Evolutionary conservation across 2,113 vertebrate species (phyloP), one percentile per base, ranked within the genome.

Genomic region (Alectura lathami): DNA sequence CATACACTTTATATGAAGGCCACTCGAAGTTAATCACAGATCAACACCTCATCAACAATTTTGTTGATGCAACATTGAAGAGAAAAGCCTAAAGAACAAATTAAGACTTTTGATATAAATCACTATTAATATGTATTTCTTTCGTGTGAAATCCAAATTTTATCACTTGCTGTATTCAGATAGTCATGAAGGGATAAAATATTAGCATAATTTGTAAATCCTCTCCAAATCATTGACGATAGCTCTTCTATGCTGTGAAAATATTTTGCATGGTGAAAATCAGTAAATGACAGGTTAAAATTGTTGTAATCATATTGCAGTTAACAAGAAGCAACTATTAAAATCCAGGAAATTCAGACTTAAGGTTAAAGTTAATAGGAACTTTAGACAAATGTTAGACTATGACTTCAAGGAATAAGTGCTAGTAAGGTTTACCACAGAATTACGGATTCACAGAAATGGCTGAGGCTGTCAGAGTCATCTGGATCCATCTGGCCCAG

Each of bases 341-440:
- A 92, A 95, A 77, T 2, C 20, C 38, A 92, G 50, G 70, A 96
- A 93, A 91, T 82, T 88, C 76, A 79, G 50, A 79, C 27, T 89
- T 93, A 76, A 91, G 54, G 64, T 75, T 91, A 70, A 91, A 90
- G 50, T 86, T 95, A 56, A 91, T 86, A 94, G 43, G 78, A 85
- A 68, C 72, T 76, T 83, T 54, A 84, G 72, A 77, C 63, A 89
- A 38, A 88, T 91, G 29, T 70, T 94, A 77, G 30, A 17, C 64
- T 36, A 32, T 81, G 74, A 94, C 74, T 89, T 96, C 67, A 91
- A 96, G 70, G 42, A 96, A 40, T 47, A 95, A 83, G 83, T 89
- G 91, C 87, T 86, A 84, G 23, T 40, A 82, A 95, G 93, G 94
- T 90, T 91, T 96, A 96, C 73, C 24, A 24, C n/a, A 36, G 34